Evolutionary conservation across 2,888 invertebrate genomes (phyloP), one percentile per base, ranked within the genome.

Genomic region (Syrista parreyssii): DNA sequence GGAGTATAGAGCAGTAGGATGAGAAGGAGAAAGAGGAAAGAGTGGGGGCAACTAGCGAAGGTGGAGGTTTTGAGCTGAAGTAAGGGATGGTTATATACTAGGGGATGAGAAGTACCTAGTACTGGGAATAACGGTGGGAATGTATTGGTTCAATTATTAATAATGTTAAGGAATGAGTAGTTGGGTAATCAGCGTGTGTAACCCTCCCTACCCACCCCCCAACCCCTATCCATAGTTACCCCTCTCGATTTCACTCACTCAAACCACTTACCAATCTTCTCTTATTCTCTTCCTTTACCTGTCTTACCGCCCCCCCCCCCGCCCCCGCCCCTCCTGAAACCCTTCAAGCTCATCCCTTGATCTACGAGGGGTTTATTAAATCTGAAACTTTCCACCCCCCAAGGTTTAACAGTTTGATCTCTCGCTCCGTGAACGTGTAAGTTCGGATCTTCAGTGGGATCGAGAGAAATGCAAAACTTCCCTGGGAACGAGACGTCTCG

Each of bases 111-210:
- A 55, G 23, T 55, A 55, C 9, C 55, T 15, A 55, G 55, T 55
- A 23, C 23, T 55, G 9, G 68, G n/a, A 31, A 33, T 35, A 32
- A 71, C 34, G 55, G 74, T 71, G 79, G 79, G 81, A 81, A 80
- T 82, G 83, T 86, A 86, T 86, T 84, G 82, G 83, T 84, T 86
- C 81, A 83, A 85, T 85, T 86, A 87, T 86, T 85, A 86, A 85
- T 86, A 86, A 85, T 82, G 82, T 84, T 79, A 79, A 78, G 76
- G 79, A 78, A 55, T 76, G 75, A 73, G 79, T 76, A 77, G 71
- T 78, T 73, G 71, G 79, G 84, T 83, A 85, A 84, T 86, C 83
- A 85, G 83, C 82, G 84, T 82, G 79, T 81, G 80, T 82, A 78
- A 78, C 80, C 75, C 69, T 73, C 74, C 78, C 69, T 11, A 34